phyloP scores from a whole-genome alignment of 2,888 invertebrate genomes.

The Oscheius sp. region DNA sequence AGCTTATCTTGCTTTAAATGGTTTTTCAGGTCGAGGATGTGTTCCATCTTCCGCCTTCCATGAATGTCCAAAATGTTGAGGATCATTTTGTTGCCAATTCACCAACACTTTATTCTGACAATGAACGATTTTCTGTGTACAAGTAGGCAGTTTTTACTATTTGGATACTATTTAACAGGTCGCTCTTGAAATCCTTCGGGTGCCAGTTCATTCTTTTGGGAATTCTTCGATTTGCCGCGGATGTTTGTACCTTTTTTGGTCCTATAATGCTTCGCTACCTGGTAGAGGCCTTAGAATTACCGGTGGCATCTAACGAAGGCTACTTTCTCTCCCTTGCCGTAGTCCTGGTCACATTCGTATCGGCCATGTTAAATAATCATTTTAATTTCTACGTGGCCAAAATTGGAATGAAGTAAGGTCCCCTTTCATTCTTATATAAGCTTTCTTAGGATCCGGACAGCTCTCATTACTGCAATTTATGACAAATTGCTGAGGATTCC shows the following conservation, averaged over 20 bases:
- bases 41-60: conserved; percentile 83
- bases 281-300: conserved; percentile 84
- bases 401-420: conserved; percentile 39
- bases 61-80: conserved; percentile 80
- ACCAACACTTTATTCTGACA: conserved; percentile 58
- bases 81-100: conserved; percentile 56
- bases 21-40: conserved; percentile 81
- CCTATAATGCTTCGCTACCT: conserved; percentile 88
- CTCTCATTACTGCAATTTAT: conserved; percentile 86
- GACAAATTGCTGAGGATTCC: conserved; percentile 74
- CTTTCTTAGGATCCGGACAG: conserved; percentile 81
- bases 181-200: conserved; percentile 77
- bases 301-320: conserved; percentile 77
- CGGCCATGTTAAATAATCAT: conserved; percentile 86
- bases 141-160: conserved; percentile 31
- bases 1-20: background rate
- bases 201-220: conserved; percentile 87
- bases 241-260: conserved; percentile 87
- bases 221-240: conserved; percentile 84
- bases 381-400: conserved; percentile 89
- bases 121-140: conserved; percentile 55
- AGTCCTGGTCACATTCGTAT: conserved; percentile 80
- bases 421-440: background rate
- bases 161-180: conserved; percentile 30
- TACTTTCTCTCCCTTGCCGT: conserved; percentile 78